Conservation (phyloP, 2,888 invertebrate genomes). For the Scaptomyza tumidula region DNA sequence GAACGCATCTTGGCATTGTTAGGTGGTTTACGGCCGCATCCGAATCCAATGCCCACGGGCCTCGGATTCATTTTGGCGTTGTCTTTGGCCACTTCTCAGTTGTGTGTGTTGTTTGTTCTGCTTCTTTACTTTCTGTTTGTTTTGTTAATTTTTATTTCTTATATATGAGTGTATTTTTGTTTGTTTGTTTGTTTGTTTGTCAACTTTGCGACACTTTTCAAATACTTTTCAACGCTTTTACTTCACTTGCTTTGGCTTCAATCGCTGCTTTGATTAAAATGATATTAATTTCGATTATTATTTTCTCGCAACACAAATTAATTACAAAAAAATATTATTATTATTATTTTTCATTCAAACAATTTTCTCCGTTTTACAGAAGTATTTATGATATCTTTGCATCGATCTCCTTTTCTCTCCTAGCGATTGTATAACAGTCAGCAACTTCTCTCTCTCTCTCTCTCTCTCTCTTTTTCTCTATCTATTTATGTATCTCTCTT, state of each 20-base stretch:
- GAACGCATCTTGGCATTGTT: constrained; percentile 65
- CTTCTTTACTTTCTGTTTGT: constrained; percentile 8
- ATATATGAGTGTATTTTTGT: constrained; percentile 4
- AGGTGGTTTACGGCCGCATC: constrained; percentile 70
- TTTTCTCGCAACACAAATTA: neutral
- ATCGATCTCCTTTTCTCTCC: constrained; percentile 11
- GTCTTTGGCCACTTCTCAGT: constrained; percentile 51
- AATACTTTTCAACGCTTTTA: constrained; percentile 23
- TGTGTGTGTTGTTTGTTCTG: constrained; percentile 16
- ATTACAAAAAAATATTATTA: constrained; percentile 8
- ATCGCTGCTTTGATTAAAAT: constrained; percentile 10
- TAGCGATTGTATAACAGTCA: neutral
- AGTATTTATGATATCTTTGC: constrained; percentile 26
- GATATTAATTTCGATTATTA: constrained; percentile 7
- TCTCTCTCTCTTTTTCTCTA: neutral
- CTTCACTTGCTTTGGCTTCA: constrained; percentile 4
- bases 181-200: constrained; percentile 6
- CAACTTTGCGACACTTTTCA: constrained; percentile 1
- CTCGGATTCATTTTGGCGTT: constrained; percentile 80
- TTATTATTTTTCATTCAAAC: constrained; percentile 7
- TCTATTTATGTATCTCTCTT: constrained; percentile 1
- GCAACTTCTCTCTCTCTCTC: neutral
- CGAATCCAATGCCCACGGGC: constrained; percentile 83
- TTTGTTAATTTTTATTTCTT: constrained; percentile 9
- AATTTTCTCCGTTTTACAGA: constrained; percentile 6